Base-by-base conservation (phyloP, 2,113 vertebrate species). In the human (Homo sapiens) region DNA sequence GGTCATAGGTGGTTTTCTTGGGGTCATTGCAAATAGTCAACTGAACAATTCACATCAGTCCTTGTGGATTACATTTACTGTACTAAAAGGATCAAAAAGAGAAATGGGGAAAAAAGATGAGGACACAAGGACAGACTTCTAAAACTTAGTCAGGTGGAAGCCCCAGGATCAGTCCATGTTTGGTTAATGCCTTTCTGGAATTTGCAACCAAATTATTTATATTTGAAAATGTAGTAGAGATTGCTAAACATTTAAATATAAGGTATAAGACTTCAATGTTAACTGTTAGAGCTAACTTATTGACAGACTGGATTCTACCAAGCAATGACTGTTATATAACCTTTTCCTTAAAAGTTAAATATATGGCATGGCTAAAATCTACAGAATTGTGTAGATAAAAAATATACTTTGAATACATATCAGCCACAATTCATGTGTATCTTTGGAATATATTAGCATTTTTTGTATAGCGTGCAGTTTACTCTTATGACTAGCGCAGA, bases 361-460 rank as follows among this genome's bases (percentile, higher is more conserved):
- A 40, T 40, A 92, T 91, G 38, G 64, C 92, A 40, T 93, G 75
- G 92, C 75, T 55, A 45, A 64, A 82, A 96, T 27, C 18, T 83
- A 22, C 73, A 87, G 64, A 79, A 1, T 79, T 68, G 70, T 78
- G 50, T 89, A 84, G 79, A 48, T 73, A 52, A 81, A 90, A 96
- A 94, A 86, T 89, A 90, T 20, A 52, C 76, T 94, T 89, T 73
- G 94, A 95, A 92, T 97, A 92, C 90, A 96, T 92, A 97, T 95
- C 94, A 93, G 90, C 72, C 73, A 89, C 92, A 93, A 6, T 78
- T 59, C 79, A 8, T 35, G 45, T 52, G 23, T 89, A 61, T 79
- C 87, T 93, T 95, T 82, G 95, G 59, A 89, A 88, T 94, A 75
- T 61, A 90, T 96, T 97, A 86, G 61, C 57, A 85, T 93, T 86